These are phyloP conservation scores for Chymomyza fuscimana DNA, from an alignment of 2,888 invertebrate species.

Conservation along the genomic window DNA sequence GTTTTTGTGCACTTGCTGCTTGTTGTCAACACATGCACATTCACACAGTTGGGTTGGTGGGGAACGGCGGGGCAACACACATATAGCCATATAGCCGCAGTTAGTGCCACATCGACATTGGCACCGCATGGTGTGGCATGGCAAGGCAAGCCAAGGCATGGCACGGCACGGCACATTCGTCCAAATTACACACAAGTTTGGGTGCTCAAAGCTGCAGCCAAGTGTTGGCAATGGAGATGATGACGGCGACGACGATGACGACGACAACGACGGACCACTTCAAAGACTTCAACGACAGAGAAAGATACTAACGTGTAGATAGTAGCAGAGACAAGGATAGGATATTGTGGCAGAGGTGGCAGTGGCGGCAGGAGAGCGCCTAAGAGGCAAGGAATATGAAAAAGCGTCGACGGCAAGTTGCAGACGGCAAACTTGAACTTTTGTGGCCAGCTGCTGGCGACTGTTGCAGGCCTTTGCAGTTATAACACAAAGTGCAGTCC, in stretches of 20 bases:
- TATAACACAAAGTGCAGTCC: conserved; percentile 60
- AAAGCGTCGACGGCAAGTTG: conserved; percentile 24
- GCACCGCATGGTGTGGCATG: background rate
- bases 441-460: conserved; percentile 59
- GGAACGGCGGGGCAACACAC: background rate
- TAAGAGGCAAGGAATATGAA: conserved; percentile 49
- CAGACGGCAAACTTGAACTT: conserved; percentile 69
- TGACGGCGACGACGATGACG: background rate
- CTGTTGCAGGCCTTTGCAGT: conserved; percentile 14
- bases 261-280: conserved; percentile 1
- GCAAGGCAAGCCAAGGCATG: conserved; percentile 30
- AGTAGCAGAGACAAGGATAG: background rate
- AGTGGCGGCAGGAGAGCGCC: conserved; percentile 38
- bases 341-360: background rate
- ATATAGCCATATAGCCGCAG: background rate
- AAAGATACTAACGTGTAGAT: conserved; percentile 14
- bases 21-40: conserved; percentile 69
- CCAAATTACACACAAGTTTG: conserved; percentile 62
- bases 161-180: conserved; percentile 62
- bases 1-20: conserved; percentile 55
- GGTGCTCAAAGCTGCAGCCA: background rate
- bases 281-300: conserved; percentile 10
- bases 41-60: background rate
- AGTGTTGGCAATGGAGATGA: background rate
- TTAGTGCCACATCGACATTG: background rate